Evolutionary conservation across 2,797 vertebrate species (phyloP), one percentile per base, ranked within the genome.

Genomic region (Melanotaenia trifasciata): DNA sequence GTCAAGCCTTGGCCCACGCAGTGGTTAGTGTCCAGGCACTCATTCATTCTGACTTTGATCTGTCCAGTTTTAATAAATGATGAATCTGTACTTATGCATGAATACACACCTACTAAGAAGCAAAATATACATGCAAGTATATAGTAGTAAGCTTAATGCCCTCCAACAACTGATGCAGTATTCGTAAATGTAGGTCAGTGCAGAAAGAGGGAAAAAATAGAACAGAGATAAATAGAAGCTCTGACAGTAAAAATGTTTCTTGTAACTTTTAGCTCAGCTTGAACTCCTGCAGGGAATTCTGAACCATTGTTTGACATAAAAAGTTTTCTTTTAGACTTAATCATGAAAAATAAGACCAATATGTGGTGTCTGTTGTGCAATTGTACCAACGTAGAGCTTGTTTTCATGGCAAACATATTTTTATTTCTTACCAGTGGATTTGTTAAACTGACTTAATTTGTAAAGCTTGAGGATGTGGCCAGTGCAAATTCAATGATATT

Each of bases 1-100:
- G 86, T 81, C 67, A 57, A 75, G 79, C 79, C 80, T 80, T 86
- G 83, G 72, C 75, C 64, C 38, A 43, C 33, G 32, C 69, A 69
- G 70, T 28, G 62, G 75, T 84, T 76, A 65, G 50, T 33, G 28
- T 82, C 68, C 81, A 88, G 84, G 79, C 89, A 79, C 80, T 64
- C 57, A 67, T 70, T 82, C 28, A 40, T 64, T 72, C 53, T 9
- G 47, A 56, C 66, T 84, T 88, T 84, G 67, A 85, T 88, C 70
- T 64, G 51, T 65, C 72, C 5, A 1, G 11, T 70, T 74, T 70
- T 20, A 77, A 76, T 81, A 81, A 78, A 76, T 65, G 28, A 73
- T 65, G 60, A 84, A 77, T 76, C 35, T 56, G 61, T 62, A 43
- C 40, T 36, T 32, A 26, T 63, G 40, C 57, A 24, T 63, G 65